phyloP scores from a whole-genome alignment of 2,797 vertebrate species.

The Sebastolobus alascanus region DNA sequence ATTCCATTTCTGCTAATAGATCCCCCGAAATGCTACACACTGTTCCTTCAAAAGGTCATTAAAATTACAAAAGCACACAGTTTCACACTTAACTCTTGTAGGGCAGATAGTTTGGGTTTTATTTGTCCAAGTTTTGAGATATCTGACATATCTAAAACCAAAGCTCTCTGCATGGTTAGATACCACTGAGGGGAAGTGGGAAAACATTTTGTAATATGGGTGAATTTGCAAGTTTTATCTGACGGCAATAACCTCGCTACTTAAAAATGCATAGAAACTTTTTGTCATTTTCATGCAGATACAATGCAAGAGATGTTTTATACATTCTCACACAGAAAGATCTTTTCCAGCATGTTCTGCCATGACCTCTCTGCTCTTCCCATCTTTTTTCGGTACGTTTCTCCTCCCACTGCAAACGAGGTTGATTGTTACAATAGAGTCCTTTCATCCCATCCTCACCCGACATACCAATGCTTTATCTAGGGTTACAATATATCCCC shows the following conservation, averaged over 20 bases:
- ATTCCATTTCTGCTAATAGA: too few relatives aligned
- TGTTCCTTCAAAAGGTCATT: neutral
- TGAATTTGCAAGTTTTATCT: neutral
- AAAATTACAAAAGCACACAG: neutral
- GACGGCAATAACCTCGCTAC: neutral
- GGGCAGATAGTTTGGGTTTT: neutral
- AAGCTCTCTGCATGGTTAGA: neutral
- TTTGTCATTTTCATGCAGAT: neutral
- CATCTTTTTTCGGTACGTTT: neutral
- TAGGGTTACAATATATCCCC: constrained; percentile 19
- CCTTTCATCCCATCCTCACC: constrained; percentile 36
- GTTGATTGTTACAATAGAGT: constrained; percentile 33
- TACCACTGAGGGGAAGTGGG: neutral
- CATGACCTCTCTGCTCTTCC: constrained; percentile 3
- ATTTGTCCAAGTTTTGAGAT: neutral
- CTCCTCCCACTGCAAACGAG: constrained; percentile 21
- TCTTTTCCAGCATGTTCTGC: neutral
- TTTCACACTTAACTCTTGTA: neutral
- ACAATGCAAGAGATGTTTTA: neutral
- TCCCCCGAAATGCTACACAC: too few relatives aligned
- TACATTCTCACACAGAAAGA: neutral
- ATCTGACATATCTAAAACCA: neutral
- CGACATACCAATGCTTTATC: constrained; percentile 22
- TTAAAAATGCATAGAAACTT: neutral
- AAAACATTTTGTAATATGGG: neutral